A percentile compares a stretch with the other conserved stretches of the same genome.
These are phyloP conservation scores for Eclectus roratus DNA, from an alignment of 2,113 vertebrate genomes.

Conservation along the genomic window DNA sequence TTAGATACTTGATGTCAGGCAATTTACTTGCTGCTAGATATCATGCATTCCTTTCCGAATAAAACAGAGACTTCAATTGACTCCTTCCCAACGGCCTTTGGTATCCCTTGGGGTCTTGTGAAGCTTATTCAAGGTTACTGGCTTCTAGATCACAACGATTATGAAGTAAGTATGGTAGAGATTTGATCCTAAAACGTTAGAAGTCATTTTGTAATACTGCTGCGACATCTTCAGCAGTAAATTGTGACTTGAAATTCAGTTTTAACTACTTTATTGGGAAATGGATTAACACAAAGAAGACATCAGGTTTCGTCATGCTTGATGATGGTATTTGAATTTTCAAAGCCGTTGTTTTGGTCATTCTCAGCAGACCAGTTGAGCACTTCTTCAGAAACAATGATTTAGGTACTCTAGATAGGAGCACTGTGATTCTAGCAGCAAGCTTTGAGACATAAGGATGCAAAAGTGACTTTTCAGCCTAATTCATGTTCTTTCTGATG, in stretches of 20 bases:
- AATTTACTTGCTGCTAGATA: slow-evolving; percentile 92
- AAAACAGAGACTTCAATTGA: slow-evolving; percentile 83
- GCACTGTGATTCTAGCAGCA: background rate
- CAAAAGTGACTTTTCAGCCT: background rate
- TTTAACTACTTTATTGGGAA: background rate
- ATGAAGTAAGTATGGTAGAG: slow-evolving; percentile 78
- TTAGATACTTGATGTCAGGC: slow-evolving; percentile 73
- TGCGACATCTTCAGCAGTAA: background rate
- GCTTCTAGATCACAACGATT: slow-evolving; percentile 92
- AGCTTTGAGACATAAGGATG: background rate
- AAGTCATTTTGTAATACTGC: background rate
- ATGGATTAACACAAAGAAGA: background rate
- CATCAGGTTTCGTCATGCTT: background rate
- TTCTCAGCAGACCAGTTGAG: background rate
- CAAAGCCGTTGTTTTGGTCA: background rate
- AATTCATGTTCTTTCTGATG: background rate
- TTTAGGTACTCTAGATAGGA: background rate
- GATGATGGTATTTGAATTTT: background rate
- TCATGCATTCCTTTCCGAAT: slow-evolving; percentile 88
- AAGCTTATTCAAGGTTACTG: slow-evolving; percentile 92
- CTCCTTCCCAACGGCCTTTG: slow-evolving; percentile 90
- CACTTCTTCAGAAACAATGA: background rate
- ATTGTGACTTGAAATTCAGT: background rate
- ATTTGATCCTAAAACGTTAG: background rate
- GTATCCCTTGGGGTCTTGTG: slow-evolving; percentile 87